Percentiles rank a stretch among this genome's conserved stretches.
Evolutionary conservation across 2,113 vertebrate genomes (phyloP).

Genomic region (Atherinomorus stipes): DNA sequence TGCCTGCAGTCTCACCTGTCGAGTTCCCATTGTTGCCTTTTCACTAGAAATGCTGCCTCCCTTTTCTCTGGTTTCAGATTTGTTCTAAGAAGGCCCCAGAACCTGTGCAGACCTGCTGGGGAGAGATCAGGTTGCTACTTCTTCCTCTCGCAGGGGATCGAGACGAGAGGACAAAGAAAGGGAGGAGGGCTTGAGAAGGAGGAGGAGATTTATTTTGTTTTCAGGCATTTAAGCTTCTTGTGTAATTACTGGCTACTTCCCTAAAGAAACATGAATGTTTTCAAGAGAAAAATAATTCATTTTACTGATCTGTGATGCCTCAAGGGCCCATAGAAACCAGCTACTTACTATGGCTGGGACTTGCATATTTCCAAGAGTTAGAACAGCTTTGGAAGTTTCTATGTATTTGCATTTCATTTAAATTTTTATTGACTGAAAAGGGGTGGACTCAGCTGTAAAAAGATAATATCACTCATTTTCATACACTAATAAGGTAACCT

Average conservation of each 20-base stretch:
- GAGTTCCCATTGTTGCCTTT: conserved; percentile 61
- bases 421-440: neutral
- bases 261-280: conserved; percentile 11
- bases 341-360: neutral
- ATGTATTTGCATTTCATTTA: neutral
- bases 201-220: conserved; percentile 48
- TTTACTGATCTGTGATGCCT: conserved; percentile 5
- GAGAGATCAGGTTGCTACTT: conserved; percentile 58
- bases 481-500: neutral
- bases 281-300: conserved; percentile 15
- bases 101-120: conserved; percentile 71
- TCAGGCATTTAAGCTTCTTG: conserved; percentile 33
- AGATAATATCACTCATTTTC: neutral
- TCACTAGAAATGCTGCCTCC: conserved; percentile 57
- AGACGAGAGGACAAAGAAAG: conserved; percentile 46
- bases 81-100: conserved; percentile 43
- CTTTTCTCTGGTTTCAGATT: conserved; percentile 60
- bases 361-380: neutral
- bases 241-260: conserved; percentile 26
- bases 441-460: neutral
- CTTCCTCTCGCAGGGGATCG: conserved; percentile 41
- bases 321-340: neutral
- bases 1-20: conserved; percentile 72
- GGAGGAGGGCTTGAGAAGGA: conserved; percentile 22
- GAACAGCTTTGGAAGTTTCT: neutral